Evolutionary conservation across 2,888 invertebrate species (phyloP), one percentile per base, ranked within the genome.

Genomic region (Orthosia gracilis): DNA sequence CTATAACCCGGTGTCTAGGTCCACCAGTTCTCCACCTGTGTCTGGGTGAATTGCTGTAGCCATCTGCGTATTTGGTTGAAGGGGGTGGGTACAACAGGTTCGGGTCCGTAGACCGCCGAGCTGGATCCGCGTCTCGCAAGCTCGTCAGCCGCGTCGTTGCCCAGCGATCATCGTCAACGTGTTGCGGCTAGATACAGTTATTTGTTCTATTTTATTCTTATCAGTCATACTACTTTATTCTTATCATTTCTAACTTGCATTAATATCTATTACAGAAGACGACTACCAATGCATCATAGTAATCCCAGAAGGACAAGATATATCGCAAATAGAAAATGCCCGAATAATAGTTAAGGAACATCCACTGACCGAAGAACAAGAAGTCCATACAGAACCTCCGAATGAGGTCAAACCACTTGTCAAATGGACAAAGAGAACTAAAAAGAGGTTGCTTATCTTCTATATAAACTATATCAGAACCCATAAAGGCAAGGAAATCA

Each of bases 211-310:
- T n/a, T n/a, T n/a, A n/a, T n/a, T n/a, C n/a, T n/a, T n/a, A n/a
- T n/a, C n/a, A n/a, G n/a, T n/a, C n/a, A n/a, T n/a, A n/a, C n/a
- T n/a, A n/a, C n/a, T n/a, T n/a, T n/a, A n/a, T n/a, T n/a, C 47
- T 64, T 40, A 50, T 49, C 9, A 15, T 54, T 26, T n/a, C 23
- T 65, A 49, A 71, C 4, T 40, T 15, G 40, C 18, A 18, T 11
- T 15, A 5, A 23, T 81, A 79, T 82, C 55, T 59, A 23, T 90
- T 92, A 47, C 95, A 96, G 96, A 96, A 81, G 96, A 96, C 0
- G 96, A 96, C 73, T 95, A 91, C 66, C 92, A 96, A 84, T 96
- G 95, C 84, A 95, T 96, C 26, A 96, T 96, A 21, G 95, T 96
- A 0, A 88, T 96, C 70, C 94, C 95, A n/a, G 96, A 96, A 83